Base-by-base conservation (phyloP, 2,888 invertebrate genomes). In the Zygaena filipendulae region DNA sequence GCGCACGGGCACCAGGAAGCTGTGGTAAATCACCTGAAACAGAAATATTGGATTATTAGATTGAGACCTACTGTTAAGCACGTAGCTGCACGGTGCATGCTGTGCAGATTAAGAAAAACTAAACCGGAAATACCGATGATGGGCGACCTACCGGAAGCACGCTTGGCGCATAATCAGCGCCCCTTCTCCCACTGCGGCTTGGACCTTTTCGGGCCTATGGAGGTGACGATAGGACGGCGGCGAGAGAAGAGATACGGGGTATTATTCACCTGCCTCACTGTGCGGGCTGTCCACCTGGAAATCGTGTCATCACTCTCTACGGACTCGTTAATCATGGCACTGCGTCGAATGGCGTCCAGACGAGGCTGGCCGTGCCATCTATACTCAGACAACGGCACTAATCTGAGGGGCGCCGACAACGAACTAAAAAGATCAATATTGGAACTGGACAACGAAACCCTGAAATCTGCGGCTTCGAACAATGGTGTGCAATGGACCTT, bases 121-220 rank as follows among this genome's bases (percentile, higher is more conserved):
- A 24, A 22, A 6, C 40, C 40, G 3, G 7, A 19, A 2, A 13
- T 29, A 7, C 40, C 38, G 2, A n/a, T 32, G 11, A n/a, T n/a
- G n/a, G n/a, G n/a, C n/a, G n/a, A n/a, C n/a, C n/a, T n/a, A n/a
- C 42, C 43, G 23, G 9, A 9, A 2, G 37, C 33, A 0, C 27
- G 44, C 1, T 0, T 44, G 20, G 33, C 34, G 0, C 38, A 39
- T 20, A 31, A 40, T 18, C 38, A 42, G 10, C 29, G 39, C 0
- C 39, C 43, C 0, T 49, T 49, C 19, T 32, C 40, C 0, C 21
- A 25, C 14, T 38, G 41, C 14, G 46, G 48, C 0, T 3, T 43
- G 1, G 45, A 48, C 12, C 18, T 43, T 1, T 46, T 48, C 21
- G 45, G 48, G 2, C 42, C 41, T 0, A 36, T 41, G 33, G 37